A percentile compares a stretch with the other conserved stretches of the same genome.
Evolutionary conservation across 92 coral and sea anemone species (phyloP).

Genomic region (Parazoanthus swiftii): DNA sequence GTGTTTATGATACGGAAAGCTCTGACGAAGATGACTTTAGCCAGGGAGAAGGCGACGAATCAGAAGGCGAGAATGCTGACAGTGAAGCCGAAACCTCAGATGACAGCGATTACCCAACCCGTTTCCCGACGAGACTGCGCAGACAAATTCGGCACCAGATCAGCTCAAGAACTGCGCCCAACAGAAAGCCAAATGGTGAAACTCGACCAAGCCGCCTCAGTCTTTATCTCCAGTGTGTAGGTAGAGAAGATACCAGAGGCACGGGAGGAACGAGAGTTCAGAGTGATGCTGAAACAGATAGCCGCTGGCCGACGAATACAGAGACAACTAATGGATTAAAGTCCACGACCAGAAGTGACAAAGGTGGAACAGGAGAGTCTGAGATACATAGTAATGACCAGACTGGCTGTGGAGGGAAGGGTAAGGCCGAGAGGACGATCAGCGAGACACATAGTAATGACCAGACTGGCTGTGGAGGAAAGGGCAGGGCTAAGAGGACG

Average conservation of each 20-base stretch:
- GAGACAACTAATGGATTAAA: not conserved
- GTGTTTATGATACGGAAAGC: slow-evolving; percentile 3
- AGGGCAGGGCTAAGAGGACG: not conserved
- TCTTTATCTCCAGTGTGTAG: not conserved
- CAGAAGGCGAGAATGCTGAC: slow-evolving; percentile 17
- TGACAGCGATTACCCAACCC: not conserved
- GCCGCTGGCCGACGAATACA: not conserved
- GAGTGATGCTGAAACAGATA: not conserved
- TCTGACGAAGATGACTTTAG: not conserved
- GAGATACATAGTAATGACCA: too few species aligned
- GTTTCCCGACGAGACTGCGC: slow-evolving; percentile 5
- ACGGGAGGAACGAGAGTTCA: not conserved
- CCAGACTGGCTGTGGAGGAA: not conserved
- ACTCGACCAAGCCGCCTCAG: slow-evolving; percentile 9
- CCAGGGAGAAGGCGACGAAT: not conserved
- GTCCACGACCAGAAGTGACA: not conserved
- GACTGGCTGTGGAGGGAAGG: too few species aligned
- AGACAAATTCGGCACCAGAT: slow-evolving; percentile 8
- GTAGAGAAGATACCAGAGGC: not conserved
- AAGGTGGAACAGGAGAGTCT: not conserved
- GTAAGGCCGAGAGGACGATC: too few species aligned
- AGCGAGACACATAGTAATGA: not conserved
- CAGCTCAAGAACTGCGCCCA: not conserved
- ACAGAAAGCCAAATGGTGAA: not conserved
- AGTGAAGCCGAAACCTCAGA: slow-evolving; percentile 27